Base-by-base conservation (phyloP, 2,888 invertebrate genomes). In the Machimus rusticus region DNA sequence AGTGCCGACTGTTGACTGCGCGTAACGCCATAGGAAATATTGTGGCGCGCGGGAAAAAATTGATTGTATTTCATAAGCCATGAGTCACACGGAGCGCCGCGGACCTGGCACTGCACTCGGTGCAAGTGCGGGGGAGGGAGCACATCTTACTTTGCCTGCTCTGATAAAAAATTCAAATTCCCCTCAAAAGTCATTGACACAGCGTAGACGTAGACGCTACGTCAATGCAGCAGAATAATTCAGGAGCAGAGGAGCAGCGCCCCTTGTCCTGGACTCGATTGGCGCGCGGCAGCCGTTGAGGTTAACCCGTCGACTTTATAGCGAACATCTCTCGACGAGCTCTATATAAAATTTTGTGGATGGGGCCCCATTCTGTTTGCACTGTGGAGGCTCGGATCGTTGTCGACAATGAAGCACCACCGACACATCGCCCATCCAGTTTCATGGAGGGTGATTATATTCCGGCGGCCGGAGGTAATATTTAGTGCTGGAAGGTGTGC, bases 81-180 rank as follows among this genome's bases (percentile, higher is more conserved):
- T 74, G 39, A 34, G 37, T 39, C 19, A 77, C 9, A 34, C 28
- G 9, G 14, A 14, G 43, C 4, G 43, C 43, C 43, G 16, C 78
- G 78, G 16, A 28, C 46, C 39, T 76, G 37, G n/a, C 76, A 76
- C 9, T 66, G 66, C 66, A 66, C 28, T 66, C 28, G 66, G 2
- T 9, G 76, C 31, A 6, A 37, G 6, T n/a, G 76, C 76, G n/a
- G 34, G 8, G 37, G n/a, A n/a, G 76, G 28, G n/a, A 34, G 19
- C n/a, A 2, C 5, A 6, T n/a, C 51, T 19, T 76, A 37, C 31
- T 74, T 74, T 37, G 76, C 31, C 16, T 19, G n/a, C n/a, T 39
- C 76, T 37, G 76, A 76, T 76, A 76, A 37, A 76, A 66, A 76
- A 76, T 76, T 34, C 39, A 76, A 76, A 76, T 76, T 76, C 39